Conservation (phyloP, 1,140 invertebrate genomes). For the Gerris buenoi region DNA sequence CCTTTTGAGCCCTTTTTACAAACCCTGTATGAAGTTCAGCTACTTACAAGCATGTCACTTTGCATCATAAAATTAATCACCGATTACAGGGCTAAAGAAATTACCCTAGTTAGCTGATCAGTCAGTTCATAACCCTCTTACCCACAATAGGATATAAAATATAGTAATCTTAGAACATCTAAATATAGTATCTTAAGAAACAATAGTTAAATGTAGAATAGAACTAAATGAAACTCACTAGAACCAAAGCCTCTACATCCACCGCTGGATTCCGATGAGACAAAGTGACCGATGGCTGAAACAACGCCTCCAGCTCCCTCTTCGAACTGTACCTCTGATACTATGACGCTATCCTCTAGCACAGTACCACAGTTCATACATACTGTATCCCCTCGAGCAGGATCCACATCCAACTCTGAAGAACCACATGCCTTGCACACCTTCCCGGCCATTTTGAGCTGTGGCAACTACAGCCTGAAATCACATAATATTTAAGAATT, state of each 20-base stretch:
- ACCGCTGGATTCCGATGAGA: conserved; percentile 71
- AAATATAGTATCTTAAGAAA: no score
- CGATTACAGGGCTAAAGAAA: no score
- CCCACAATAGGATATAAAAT: no score
- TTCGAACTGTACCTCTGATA: conserved; percentile 90
- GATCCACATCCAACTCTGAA: conserved; percentile 85
- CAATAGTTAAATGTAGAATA: not conserved
- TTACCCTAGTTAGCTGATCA: no score
- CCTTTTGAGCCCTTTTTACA: no score
- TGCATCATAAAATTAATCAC: no score
- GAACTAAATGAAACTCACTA: conserved; percentile 31
- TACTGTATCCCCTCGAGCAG: conserved; percentile 80
- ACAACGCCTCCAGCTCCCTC: conserved; percentile 78
- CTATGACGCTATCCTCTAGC: conserved; percentile 88
- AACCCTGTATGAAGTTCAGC: no score
- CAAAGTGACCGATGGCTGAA: conserved; percentile 81
- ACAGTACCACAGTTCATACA: conserved; percentile 93
- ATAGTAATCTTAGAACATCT: no score
- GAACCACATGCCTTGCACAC: conserved; percentile 87
- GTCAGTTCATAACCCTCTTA: no score
- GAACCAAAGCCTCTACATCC: conserved; percentile 58
- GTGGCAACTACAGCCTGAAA: no score
- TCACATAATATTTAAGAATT: no score
- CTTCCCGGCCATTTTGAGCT: conserved; percentile 35
- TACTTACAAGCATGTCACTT: no score